phyloP scores from a whole-genome alignment of 1,140 invertebrate genomes.

The Rhagoletis zephyria region DNA sequence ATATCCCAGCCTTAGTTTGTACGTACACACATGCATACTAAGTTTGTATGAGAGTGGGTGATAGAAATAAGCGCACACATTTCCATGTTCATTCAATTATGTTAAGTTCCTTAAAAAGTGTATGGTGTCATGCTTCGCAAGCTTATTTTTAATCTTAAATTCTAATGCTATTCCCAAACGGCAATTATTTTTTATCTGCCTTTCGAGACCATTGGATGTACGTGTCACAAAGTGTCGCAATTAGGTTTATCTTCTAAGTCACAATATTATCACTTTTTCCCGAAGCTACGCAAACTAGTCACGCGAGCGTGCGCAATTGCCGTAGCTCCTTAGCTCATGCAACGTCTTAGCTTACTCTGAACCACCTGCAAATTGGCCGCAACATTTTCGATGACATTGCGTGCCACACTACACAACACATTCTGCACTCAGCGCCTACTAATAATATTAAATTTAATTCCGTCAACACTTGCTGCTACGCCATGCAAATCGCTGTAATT shows the following conservation, averaged over 20 bases:
- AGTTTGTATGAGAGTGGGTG: too few relatives aligned
- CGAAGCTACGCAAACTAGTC: background rate
- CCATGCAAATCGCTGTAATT: slow-evolving; percentile 46
- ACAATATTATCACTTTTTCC: background rate
- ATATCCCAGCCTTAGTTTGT: too few relatives aligned
- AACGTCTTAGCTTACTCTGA: background rate
- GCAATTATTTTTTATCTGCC: too few relatives aligned
- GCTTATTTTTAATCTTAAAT: too few relatives aligned
- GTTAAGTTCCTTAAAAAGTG: too few relatives aligned
- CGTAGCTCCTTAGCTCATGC: background rate
- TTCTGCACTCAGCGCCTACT: background rate
- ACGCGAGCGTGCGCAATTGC: background rate
- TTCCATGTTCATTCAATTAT: too few relatives aligned
- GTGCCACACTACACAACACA: background rate
- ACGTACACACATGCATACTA: too few relatives aligned
- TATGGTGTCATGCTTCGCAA: too few relatives aligned
- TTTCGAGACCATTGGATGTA: background rate
- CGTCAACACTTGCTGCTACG: slow-evolving; percentile 13
- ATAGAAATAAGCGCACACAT: too few relatives aligned
- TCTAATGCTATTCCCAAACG: too few relatives aligned
- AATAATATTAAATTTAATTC: slow-evolving; percentile 8
- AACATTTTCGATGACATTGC: background rate
- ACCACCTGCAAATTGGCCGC: background rate
- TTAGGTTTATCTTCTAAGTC: background rate
- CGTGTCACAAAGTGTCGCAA: slow-evolving; percentile 19